These are phyloP conservation scores for Muricea muricata DNA, from an alignment of 92 coral and sea anemone genomes.

Conservation along the genomic window DNA sequence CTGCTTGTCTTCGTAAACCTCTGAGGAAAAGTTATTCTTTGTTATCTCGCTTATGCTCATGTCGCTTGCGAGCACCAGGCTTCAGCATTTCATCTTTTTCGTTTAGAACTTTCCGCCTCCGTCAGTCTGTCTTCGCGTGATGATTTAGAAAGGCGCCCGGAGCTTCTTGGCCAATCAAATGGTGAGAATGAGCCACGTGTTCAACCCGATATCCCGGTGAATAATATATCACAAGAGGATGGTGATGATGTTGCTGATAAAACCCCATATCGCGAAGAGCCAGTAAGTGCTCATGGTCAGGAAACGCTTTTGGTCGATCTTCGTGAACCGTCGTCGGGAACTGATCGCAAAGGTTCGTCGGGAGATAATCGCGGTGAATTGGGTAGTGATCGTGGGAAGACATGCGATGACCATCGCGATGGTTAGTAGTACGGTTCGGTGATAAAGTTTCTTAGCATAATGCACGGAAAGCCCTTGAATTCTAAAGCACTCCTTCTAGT, in stretches of 20 bases:
- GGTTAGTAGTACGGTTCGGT: too few species aligned
- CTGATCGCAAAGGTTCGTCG: not conserved
- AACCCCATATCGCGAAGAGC: not conserved
- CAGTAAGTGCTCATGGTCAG: not conserved
- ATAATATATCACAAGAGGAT: not conserved
- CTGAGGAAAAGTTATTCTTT: too few species aligned
- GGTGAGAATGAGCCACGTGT: not conserved
- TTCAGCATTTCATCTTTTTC: not conserved
- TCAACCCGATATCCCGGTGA: not conserved
- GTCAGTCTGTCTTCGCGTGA: constrained; percentile 5
- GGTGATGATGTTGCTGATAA: not conserved
- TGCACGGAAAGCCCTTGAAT: too few species aligned
- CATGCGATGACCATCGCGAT: not conserved
- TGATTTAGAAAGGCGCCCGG: constrained; percentile 10
- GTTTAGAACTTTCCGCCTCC: not conserved
- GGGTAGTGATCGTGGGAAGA: not conserved
- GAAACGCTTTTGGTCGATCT: constrained; percentile 4
- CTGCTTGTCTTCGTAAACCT: too few species aligned
- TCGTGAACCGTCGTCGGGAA: constrained; percentile 1
- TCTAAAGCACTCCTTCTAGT: too few species aligned
- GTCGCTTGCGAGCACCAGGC: too few species aligned
- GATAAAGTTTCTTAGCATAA: too few species aligned
- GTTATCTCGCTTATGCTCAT: too few species aligned
- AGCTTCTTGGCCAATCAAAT: constrained; percentile 14
- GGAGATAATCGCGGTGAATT: not conserved